Conservation (phyloP, 2,888 invertebrate genomes). For the Lampropteryx suffumata region DNA sequence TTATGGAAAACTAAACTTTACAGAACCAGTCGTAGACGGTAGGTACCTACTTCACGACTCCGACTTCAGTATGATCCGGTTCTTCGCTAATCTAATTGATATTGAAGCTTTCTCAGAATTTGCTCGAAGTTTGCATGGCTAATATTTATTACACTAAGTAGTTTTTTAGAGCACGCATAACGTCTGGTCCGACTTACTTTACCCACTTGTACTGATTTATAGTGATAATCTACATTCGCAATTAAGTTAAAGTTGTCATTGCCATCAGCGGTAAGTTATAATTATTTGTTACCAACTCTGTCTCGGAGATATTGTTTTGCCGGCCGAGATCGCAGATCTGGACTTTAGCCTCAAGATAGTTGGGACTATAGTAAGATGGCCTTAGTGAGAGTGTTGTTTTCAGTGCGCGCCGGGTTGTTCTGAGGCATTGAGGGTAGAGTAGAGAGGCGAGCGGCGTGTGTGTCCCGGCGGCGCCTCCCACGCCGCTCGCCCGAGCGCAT, state of each 20-base stretch:
- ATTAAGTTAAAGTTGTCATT: background rate
- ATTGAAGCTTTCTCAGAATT: constrained; percentile 17
- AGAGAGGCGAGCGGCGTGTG: constrained; percentile 57
- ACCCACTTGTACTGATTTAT: background rate
- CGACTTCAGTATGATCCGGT: constrained; percentile 20
- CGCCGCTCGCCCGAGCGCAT: constrained; percentile 80
- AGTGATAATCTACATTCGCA: background rate
- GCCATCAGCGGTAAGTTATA: background rate
- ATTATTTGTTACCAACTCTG: background rate
- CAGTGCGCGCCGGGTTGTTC: constrained; percentile 39
- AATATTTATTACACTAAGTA: background rate
- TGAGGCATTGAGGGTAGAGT: constrained; percentile 52
- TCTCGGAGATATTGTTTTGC: constrained; percentile 1
- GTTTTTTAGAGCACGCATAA: constrained; percentile 9
- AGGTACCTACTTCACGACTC: constrained; percentile 8
- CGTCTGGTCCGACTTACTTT: background rate
- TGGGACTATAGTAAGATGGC: constrained; percentile 31
- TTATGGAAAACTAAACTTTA: constrained; percentile 23
- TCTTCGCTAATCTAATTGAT: constrained; percentile 19
- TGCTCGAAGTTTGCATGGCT: constrained; percentile 3
- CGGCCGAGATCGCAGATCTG: constrained; percentile 14
- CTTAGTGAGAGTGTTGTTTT: constrained; percentile 63
- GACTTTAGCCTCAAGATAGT: constrained; percentile 33
- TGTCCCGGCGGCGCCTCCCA: constrained; percentile 77
- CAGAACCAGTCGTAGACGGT: constrained; percentile 12